Evolutionary conservation across 64 coral and sea anemone genomes (phyloP), one percentile per base, ranked within the genome.

Genomic region (Montipora efflorescens): DNA sequence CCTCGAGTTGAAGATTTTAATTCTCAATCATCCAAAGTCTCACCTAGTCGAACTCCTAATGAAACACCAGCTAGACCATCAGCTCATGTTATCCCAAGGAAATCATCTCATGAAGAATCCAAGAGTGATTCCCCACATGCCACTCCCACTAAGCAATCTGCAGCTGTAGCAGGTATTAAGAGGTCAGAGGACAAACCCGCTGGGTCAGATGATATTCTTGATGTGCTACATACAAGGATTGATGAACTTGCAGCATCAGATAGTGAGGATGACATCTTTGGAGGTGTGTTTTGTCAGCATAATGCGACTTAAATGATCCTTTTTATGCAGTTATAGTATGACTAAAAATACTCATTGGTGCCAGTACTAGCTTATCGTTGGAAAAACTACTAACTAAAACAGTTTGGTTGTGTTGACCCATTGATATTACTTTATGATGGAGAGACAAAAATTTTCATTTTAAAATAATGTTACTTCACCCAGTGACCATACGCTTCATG

Each of bases 261-360:
- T 87, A 98, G 96, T 68, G 96, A 98, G 47, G 96, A 98, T 20
- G 96, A 98, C 52, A 10, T 59, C 3, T 13, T 86, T n/a, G 82
- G 58, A 52, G 75, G 95, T 96, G 68, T 75, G 78, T 82, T 36
- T 36, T 36, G 36, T 36, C 36, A 36, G 36, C 36, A 36, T 36
- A 36, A 36, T 36, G 36, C 36, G 36, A 36, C 36, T 36, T 36
- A 36, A 36, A 36, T 2, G 2, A 36, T 36, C 36, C 36, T 36
- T 36, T 36, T 36, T 36, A 2, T 36, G 36, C 36, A 36, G 36
- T 36, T 36, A 36, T 36, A 36, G 36, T 36, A 36, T 36, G 36
- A 36, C 36, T 36, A 36, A 36, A 36, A 36, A 36, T 36, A 36
- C 36, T 36, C 36, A 36, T 36, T 36, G 36, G 36, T 36, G 36